A percentile compares a stretch with the other conserved stretches of the same genome.
Evolutionary conservation across 2,113 vertebrate species (phyloP).

Genomic region (Microtus montanus): DNA sequence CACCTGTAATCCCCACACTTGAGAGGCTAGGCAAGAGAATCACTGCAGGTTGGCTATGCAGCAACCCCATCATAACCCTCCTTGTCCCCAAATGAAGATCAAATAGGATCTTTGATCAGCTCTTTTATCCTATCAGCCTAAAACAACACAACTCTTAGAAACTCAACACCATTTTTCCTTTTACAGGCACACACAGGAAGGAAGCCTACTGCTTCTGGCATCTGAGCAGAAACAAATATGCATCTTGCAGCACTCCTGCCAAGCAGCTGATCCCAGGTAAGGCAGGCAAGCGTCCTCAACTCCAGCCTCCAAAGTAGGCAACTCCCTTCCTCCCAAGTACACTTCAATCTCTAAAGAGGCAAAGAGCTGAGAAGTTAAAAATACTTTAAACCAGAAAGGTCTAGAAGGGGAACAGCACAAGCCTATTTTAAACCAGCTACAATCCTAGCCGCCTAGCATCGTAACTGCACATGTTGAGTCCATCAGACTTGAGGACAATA

Average conservation of each 20-base stretch:
- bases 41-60: background rate
- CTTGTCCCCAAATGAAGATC: background rate
- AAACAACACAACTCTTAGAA: background rate
- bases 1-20: background rate
- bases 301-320: constrained; percentile 14
- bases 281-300: constrained; percentile 7
- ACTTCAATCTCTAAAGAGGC: background rate
- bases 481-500: background rate
- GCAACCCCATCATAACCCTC: background rate
- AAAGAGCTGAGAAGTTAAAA: constrained; percentile 53
- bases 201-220: background rate
- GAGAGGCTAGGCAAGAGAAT: background rate
- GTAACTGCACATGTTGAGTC: background rate
- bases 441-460: background rate
- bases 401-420: background rate
- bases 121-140: background rate
- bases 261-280: background rate
- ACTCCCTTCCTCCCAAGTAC: constrained; percentile 3
- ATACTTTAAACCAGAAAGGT: constrained; percentile 47
- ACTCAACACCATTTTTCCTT: background rate
- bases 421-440: constrained; percentile 1
- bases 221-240: background rate
- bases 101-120: constrained; percentile 4
- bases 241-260: background rate
- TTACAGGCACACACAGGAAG: background rate